Evolutionary conservation across 2,888 invertebrate genomes (phyloP), one percentile per base, ranked within the genome.

Genomic region (Agrilus biguttatus): DNA sequence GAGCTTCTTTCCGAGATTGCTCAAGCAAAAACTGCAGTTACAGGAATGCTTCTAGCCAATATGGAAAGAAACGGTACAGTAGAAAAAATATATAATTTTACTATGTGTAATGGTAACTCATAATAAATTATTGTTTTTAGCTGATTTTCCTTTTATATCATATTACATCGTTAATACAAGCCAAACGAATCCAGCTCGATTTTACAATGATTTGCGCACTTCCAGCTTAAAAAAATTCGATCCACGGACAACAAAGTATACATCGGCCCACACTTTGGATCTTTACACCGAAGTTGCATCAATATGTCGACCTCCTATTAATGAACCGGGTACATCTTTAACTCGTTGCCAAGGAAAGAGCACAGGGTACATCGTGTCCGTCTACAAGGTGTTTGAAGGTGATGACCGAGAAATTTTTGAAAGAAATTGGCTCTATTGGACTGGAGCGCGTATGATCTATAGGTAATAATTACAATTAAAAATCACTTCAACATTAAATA

Each of bases 351-450:
- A 83, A 58, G 82, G 85, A 43, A 74, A 84, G 46, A 73, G 82
- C 49, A 90, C 91, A 21, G 92, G 90, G 39, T 92, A 86, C 63
- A 88, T 92, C 60, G 83, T 92, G 53, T 89, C 89, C 55, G 88
- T 92, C 57, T 92, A 89, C 68, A 89, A 89, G 74, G 91, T 91
- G 17, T 91, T 91, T 66, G 90, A 91, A 68, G 92, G 92, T 33
- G 91, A 92, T 61, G 92, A 92, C 65, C 80, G 89, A 41, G 88
- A 91, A 59, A 82, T 86, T 50, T 87, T 92, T 62, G 92, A 92
- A 66, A 77, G 87, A 55, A 91, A 92, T 68, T 92, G 92, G 92
- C 73, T 92, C 14, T 90, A 90, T 61, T 92, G 92, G 92, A 91
- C 91, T 21, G 91, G 92, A n/a, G 92, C 92, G 6, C 73, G 91